Base-by-base conservation (phyloP, 1,140 invertebrate species). In the Megathymus violae region DNA sequence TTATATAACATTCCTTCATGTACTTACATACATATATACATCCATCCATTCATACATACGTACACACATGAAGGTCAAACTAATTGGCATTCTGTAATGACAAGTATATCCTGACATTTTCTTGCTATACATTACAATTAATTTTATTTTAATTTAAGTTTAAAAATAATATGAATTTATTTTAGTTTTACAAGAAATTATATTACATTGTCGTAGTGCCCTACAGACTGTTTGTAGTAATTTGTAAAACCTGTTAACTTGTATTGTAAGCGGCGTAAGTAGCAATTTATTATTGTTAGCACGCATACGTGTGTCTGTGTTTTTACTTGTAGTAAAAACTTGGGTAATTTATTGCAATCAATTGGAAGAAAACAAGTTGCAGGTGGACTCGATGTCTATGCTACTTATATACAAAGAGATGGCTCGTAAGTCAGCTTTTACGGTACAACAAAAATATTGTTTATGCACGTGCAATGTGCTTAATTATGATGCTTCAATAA, bases 221-320 rank as follows among this genome's bases (percentile, higher is more conserved):
- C 52, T 56, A 56, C 3, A 40, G 50, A 56, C 7, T 40, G 51
- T 41, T 56, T 43, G 48, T 62, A 64, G 67, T 64, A 69, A 77
- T 71, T 74, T 74, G 64, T 71, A 65, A 62, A 67, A 69, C 64
- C 50, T 60, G 62, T 69, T 69, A 66, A 67, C 61, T 64, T 52
- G 61, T 72, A 51, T 71, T 74, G 69, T 63, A 68, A 63, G 61
- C 54, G 59, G 27, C 50, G 52, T 38, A 64, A 64, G 46, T 11
- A 43, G 59, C 47, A 25, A 72, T 75, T 69, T 59, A 62, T 75
- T 75, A 69, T 67, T 64, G 47, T 70, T 67, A 56, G 40, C 52
- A 44, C 40, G 52, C 17, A 56, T 44, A 54, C 52, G 38, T 43
- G 52, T 16, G 40, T 56, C 52, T 56, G 19, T 56, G 40, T 56